Conservation (phyloP, 2,113 vertebrate genomes). For the Crypturellus undulatus region DNA sequence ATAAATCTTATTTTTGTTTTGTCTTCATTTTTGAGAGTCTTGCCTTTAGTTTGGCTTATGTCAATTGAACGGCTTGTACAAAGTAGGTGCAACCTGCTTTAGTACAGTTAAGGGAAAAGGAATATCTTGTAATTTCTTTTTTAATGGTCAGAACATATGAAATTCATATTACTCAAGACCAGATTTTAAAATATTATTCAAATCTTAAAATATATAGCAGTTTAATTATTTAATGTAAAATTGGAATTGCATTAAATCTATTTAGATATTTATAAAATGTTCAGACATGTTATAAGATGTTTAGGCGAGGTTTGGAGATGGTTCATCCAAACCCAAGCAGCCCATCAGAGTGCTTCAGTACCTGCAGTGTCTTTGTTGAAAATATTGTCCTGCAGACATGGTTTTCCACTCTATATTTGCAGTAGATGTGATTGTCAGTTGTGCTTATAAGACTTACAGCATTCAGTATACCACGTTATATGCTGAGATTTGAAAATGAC, state of each 20-base stretch:
- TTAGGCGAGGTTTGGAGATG: neutral
- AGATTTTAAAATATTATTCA: neutral
- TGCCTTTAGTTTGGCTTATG: neutral
- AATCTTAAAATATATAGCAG: neutral
- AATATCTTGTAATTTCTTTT: neutral
- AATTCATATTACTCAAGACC: neutral
- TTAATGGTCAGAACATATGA: neutral
- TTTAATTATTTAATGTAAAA: neutral
- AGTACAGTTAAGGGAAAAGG: neutral
- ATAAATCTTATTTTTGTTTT: neutral
- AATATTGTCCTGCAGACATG: neutral
- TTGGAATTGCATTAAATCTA: neutral
- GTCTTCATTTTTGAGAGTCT: neutral
- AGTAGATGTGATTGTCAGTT: neutral
- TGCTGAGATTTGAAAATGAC: neutral
- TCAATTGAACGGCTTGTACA: neutral
- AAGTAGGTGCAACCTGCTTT: neutral
- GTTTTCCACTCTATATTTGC: rapidly evolving
- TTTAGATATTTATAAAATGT: neutral
- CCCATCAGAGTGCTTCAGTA: neutral
- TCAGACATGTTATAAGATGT: neutral
- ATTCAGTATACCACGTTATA: neutral
- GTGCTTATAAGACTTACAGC: neutral
- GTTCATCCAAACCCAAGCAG: neutral
- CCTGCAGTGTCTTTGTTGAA: neutral